Conservation (phyloP, 2,888 invertebrate genomes). For the Hanleya hanleyi region DNA sequence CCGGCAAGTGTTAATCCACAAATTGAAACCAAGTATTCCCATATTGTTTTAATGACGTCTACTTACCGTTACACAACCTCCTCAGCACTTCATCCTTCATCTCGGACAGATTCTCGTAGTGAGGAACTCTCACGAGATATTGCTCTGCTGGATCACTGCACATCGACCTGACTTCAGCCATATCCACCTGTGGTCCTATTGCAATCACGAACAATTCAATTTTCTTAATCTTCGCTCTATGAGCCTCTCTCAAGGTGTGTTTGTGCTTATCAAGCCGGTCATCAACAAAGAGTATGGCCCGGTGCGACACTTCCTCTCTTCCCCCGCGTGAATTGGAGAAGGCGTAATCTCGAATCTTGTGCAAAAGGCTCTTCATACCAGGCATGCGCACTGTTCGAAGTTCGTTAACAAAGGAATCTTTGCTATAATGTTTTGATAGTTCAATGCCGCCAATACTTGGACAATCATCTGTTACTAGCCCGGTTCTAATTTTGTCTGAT, state of each 20-base stretch:
- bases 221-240: not conserved
- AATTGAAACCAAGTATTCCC: too few relatives aligned
- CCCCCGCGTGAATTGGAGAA: not conserved
- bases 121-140: not conserved
- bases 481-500: not conserved
- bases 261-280: not conserved
- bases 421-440: not conserved
- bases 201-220: slow-evolving; percentile 1
- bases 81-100: not conserved
- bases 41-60: too few relatives aligned
- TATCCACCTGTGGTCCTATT: not conserved
- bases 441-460: not conserved
- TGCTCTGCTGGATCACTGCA: not conserved
- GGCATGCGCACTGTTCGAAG: not conserved
- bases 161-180: not conserved
- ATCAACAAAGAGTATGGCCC: not conserved
- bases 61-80: not conserved
- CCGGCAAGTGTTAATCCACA: too few relatives aligned
- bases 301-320: not conserved
- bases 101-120: not conserved
- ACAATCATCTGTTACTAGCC: not conserved
- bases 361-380: not conserved
- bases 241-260: not conserved
- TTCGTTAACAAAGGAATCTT: not conserved
- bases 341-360: not conserved